phyloP scores from a whole-genome alignment of 2,888 invertebrate genomes.

The Prosopocoilus inquinatus region DNA sequence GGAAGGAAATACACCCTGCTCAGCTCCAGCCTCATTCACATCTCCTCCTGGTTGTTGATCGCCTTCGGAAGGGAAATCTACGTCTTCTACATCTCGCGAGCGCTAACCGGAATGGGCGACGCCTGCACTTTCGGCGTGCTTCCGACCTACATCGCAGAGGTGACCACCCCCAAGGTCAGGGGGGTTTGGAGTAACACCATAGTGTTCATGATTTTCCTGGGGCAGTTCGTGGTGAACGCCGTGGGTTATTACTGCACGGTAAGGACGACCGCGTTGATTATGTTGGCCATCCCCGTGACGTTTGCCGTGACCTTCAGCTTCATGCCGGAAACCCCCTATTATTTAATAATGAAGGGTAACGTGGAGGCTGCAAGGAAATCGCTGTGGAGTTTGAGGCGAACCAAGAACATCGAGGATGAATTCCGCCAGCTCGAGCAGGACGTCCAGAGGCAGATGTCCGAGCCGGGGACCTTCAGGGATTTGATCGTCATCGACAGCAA shows the following conservation, averaged over 20 bases:
- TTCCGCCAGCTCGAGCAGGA: conserved; percentile 30
- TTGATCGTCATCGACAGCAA: conserved; percentile 36
- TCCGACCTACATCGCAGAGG: conserved; percentile 41
- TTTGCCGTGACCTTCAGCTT: conserved; percentile 54
- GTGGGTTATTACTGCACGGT: conserved; percentile 59
- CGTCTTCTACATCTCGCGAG: conserved; percentile 37
- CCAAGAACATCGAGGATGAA: conserved; percentile 36
- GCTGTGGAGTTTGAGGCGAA: conserved; percentile 32
- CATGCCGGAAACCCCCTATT: conserved; percentile 45
- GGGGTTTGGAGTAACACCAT: conserved; percentile 39
- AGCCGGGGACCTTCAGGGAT: conserved; percentile 35
- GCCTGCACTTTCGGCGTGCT: conserved; percentile 34
- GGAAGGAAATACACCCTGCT: conserved; percentile 38
- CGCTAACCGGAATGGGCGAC: conserved; percentile 36
- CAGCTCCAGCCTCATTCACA: conserved; percentile 35
- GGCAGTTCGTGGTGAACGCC: conserved; percentile 47
- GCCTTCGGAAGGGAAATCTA: conserved; percentile 32
- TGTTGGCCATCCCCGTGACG: conserved; percentile 57
- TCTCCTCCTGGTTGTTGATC: conserved; percentile 33
- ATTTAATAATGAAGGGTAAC: conserved; percentile 34
- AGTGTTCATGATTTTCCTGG: conserved; percentile 33
- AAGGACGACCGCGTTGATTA: conserved; percentile 55
- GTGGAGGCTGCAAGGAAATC: conserved; percentile 33
- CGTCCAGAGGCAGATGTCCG: conserved; percentile 39
- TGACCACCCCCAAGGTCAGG: conserved; percentile 37